Conservation (phyloP, 1,140 invertebrate genomes). For the Drosophila sturtevanti region DNA sequence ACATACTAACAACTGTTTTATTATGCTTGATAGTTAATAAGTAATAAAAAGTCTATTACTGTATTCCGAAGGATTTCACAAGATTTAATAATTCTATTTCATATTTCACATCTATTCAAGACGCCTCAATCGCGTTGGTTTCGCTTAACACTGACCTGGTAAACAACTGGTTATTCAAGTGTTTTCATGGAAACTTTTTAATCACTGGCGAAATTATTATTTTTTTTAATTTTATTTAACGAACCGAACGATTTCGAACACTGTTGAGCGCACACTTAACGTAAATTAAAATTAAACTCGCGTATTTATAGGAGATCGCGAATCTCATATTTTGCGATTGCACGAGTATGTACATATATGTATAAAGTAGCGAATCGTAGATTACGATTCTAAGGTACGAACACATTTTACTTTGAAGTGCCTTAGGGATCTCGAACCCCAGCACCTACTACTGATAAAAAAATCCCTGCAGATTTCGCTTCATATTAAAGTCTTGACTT, state of each 20-base stretch:
- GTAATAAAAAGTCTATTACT: no score
- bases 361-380: neutral
- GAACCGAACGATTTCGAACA: slow-evolving; percentile 41
- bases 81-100: no score
- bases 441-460: neutral
- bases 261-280: slow-evolving; percentile 24
- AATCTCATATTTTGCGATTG: neutral
- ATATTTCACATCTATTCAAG: no score
- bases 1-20: no score
- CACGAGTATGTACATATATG: no score
- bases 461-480: neutral
- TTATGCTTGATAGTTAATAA: no score
- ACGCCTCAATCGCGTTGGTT: no score
- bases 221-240: slow-evolving; percentile 3
- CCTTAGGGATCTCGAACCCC: neutral
- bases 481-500: neutral
- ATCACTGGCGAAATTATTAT: neutral
- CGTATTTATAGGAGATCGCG: slow-evolving; percentile 40
- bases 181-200: neutral
- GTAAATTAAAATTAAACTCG: neutral
- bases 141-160: neutral
- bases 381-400: neutral
- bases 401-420: neutral
- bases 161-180: neutral
- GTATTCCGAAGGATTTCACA: no score